A percentile compares a stretch with the other conserved stretches of the same genome.
Conservation (phyloP, 2,797 vertebrate genomes). For the Tapirus indicus region DNA sequence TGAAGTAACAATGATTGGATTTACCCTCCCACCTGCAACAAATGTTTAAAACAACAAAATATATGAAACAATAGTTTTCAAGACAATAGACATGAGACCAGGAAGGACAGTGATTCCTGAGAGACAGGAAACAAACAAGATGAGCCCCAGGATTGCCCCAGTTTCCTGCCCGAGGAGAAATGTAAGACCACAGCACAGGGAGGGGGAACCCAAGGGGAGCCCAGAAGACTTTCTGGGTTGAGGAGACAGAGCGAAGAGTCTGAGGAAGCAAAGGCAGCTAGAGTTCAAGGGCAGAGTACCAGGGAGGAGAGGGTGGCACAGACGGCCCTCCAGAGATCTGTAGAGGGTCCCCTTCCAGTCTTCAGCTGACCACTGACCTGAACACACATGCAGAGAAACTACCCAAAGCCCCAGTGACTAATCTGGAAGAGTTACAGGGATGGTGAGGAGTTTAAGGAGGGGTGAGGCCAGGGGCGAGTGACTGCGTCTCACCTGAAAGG, state of each 20-base stretch:
- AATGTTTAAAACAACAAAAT: not conserved
- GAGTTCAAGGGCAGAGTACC: not conserved
- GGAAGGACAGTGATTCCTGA: not conserved
- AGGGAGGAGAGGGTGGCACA: not conserved
- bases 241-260: not conserved
- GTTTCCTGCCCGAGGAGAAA: not conserved
- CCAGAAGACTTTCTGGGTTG: not conserved
- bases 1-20: not conserved
- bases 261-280: not conserved
- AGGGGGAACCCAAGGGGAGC: not conserved
- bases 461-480: not conserved
- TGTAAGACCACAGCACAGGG: not conserved
- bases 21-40: not conserved
- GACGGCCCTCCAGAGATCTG: not conserved
- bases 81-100: not conserved
- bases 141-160: not conserved
- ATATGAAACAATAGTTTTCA: not conserved
- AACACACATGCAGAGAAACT: not conserved
- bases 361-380: not conserved
- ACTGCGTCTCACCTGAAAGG: not conserved
- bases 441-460: not conserved
- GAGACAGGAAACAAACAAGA: not conserved
- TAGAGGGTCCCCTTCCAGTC: not conserved
- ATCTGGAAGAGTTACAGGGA: not conserved
- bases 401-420: too few species aligned